Evolutionary conservation across 1,140 invertebrate genomes (phyloP).

Genomic region (Cecropterus lyciades): DNA sequence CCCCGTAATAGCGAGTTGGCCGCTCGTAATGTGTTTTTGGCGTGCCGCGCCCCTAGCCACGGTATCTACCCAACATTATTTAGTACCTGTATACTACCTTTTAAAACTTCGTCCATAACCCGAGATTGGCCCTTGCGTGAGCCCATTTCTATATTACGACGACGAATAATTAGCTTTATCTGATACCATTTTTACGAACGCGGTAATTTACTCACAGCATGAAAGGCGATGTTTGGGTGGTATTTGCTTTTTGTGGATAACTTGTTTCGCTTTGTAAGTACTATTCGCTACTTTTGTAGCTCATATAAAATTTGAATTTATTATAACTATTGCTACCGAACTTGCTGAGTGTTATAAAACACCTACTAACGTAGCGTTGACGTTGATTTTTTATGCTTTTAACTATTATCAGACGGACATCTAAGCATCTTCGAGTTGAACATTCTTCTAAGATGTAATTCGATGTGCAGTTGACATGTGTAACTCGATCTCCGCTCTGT

Average conservation of each 20-base stretch:
- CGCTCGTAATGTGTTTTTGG: slow-evolving; percentile 70
- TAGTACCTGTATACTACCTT: slow-evolving; percentile 67
- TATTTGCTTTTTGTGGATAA: slow-evolving; percentile 42
- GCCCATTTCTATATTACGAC: slow-evolving; percentile 67
- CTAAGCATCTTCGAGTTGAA: slow-evolving; percentile 15
- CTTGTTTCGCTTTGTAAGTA: slow-evolving; percentile 36
- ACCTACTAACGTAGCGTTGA: slow-evolving; percentile 2
- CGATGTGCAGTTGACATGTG: slow-evolving; percentile 47
- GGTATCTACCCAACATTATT: slow-evolving; percentile 70
- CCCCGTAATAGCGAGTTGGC: slow-evolving; percentile 69
- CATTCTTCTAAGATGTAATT: slow-evolving; percentile 35
- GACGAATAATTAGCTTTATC: slow-evolving; percentile 77
- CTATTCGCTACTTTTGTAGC: slow-evolving; percentile 25
- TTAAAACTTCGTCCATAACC: slow-evolving; percentile 68
- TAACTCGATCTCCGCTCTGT: slow-evolving; percentile 56
- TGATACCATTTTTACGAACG: slow-evolving; percentile 71
- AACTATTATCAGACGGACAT: slow-evolving; percentile 5
- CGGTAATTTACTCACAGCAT: slow-evolving; percentile 69
- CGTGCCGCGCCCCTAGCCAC: slow-evolving; percentile 66
- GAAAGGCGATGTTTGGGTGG: slow-evolving; percentile 60
- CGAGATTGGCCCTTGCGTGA: slow-evolving; percentile 72
- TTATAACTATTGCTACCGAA: slow-evolving; percentile 7
- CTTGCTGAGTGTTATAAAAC: slow-evolving; percentile 9
- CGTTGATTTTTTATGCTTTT: slow-evolving; percentile 14
- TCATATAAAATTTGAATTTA: slow-evolving; percentile 21